phyloP scores from a whole-genome alignment of 2,113 vertebrate genomes.

The Cacatua alba region DNA sequence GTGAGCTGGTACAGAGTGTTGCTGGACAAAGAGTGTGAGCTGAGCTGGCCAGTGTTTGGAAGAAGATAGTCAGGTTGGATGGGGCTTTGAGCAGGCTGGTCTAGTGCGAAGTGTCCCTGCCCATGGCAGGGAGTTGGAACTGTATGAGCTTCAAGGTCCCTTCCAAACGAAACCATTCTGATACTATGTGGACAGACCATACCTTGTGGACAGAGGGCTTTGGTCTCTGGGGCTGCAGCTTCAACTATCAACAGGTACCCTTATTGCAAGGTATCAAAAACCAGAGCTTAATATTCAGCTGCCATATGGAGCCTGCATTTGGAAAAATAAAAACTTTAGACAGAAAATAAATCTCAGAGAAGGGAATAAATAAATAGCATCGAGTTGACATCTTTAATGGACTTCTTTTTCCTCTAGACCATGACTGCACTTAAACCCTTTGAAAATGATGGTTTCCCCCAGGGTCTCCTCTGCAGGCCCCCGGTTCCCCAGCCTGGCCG shows the following conservation, averaged over 20 bases:
- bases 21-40: neutral
- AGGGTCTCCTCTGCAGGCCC: neutral
- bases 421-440: neutral
- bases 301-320: neutral
- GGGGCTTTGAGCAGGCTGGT: neutral
- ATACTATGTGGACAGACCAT: rapidly evolving
- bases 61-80: neutral
- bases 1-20: neutral
- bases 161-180: neutral
- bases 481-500: neutral
- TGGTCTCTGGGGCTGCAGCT: neutral
- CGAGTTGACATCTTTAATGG: neutral
- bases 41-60: neutral
- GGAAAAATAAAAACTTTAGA: neutral
- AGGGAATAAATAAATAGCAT: slow-evolving; percentile 22
- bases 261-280: neutral
- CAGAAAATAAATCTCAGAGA: slow-evolving; percentile 47
- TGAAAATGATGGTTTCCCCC: neutral
- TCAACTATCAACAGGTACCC: neutral
- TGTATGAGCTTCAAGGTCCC: neutral
- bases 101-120: neutral
- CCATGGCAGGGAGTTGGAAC: neutral
- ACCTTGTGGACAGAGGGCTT: neutral
- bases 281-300: neutral
- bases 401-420: neutral